Base-by-base conservation (phyloP, 35 echinoderm and acorn worm genomes). In the Hemicentrotus pulcherrimus region DNA sequence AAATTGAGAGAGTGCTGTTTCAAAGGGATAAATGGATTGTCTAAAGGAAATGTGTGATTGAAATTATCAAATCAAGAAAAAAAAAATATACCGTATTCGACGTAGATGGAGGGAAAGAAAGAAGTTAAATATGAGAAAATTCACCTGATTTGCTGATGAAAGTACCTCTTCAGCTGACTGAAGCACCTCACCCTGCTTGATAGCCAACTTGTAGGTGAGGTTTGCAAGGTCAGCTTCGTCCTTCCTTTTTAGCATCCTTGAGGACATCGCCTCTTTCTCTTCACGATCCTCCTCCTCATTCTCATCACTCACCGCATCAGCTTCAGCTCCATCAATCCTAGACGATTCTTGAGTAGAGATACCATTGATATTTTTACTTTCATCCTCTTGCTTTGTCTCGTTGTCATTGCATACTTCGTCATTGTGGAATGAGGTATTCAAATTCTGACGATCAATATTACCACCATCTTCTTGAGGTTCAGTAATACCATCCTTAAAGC, bases 101-200 rank as follows among this genome's bases (percentile, higher is more conserved):
- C 2, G 12, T 59, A 41, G 52, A 9, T 59, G 52, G 52, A 59
- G 16, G 52, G 10, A 9, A 59, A 12, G 52, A 11, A 59, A 41
- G 35, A 41, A 41, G 35, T 41, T 52, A 52, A 70, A 70, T 28
- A 28, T 70, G 61, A 78, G 7, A n/a, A 90, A 18, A 9, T 95
- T 88, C 22, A 99, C 98, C 98, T 99, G 97, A 70, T 95, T 97
- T 47, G 98, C 98, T 45, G 98, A 99, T 47, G 98, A 96, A 14
- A 99, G 93, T 31, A 99, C 97, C 48, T 99, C 97, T 41, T 99
- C 98, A 33, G 98, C 98, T 32, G 98, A 99, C 85, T 98, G 95
- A 32, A 99, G 71, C 4, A 99, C 96, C 50, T 99, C 98, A 50
- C 96, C 97, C 86, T 98, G 97, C 86, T 97, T 99, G 33, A 99